These are phyloP conservation scores for Lynx canadensis DNA, from an alignment of 2,113 vertebrate genomes.

Conservation along the genomic window DNA sequence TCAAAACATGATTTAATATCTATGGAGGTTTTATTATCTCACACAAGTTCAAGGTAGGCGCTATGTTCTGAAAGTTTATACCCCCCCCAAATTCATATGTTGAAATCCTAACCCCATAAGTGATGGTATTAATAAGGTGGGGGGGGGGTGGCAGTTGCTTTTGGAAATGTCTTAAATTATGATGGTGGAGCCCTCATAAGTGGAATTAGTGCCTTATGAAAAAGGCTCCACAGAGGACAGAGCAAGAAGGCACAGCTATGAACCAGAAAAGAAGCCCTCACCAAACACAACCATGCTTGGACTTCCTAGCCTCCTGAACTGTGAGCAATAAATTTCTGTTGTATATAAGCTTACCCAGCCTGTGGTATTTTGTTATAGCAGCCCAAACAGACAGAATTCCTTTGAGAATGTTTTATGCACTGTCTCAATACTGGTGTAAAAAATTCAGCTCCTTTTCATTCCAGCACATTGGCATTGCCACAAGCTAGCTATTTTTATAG, in stretches of 20 bases:
- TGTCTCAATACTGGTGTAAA: background rate
- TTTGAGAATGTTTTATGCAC: background rate
- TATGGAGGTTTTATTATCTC: background rate
- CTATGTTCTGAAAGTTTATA: background rate
- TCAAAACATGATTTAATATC: background rate
- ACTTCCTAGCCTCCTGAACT: background rate
- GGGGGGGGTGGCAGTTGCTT: background rate
- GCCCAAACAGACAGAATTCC: background rate
- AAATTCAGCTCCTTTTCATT: background rate
- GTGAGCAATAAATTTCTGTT: background rate
- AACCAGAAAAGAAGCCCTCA: background rate
- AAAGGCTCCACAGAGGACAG: background rate
- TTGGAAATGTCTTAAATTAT: background rate
- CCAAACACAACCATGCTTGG: background rate
- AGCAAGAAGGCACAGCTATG: background rate
- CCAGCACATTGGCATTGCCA: background rate
- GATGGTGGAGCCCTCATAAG: background rate
- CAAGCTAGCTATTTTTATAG: background rate
- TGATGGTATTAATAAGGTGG: background rate
- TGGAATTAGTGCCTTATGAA: background rate
- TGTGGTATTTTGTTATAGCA: background rate
- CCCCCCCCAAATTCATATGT: background rate
- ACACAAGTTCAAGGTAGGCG: background rate
- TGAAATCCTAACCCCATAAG: background rate
- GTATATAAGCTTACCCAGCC: background rate